These are phyloP conservation scores for Glaucidium brasilianum DNA, from an alignment of 2,113 vertebrate species.

Conservation along the genomic window DNA sequence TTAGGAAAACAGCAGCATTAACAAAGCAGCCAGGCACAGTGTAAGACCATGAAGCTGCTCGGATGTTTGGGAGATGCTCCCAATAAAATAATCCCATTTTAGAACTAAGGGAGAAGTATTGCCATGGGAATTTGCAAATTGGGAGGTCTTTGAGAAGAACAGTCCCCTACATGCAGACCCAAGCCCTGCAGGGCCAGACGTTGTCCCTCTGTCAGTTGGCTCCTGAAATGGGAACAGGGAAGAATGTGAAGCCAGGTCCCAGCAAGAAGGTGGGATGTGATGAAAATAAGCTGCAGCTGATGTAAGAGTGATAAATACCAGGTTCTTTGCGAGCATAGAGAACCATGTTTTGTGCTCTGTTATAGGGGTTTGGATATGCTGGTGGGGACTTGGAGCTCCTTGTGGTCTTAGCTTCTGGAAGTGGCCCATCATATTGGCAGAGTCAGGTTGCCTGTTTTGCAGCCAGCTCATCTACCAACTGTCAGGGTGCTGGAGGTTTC, in stretches of 20 bases:
- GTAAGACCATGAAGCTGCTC: background rate
- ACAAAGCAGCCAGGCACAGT: background rate
- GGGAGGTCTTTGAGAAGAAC: background rate
- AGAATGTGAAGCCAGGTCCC: background rate
- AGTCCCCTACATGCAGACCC: background rate
- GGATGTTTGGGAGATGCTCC: background rate
- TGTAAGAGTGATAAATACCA: background rate
- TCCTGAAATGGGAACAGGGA: background rate
- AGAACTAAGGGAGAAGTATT: background rate
- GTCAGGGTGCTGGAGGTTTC: constrained; percentile 8
- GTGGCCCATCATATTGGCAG: constrained; percentile 22
- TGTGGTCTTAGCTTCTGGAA: constrained; percentile 25
- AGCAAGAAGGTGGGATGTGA: background rate
- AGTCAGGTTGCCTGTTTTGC: background rate
- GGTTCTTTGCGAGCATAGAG: background rate
- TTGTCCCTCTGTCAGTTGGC: background rate
- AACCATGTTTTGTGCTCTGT: background rate
- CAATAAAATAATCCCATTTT: background rate
- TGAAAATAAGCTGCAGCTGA: background rate
- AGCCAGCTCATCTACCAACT: constrained; percentile 32
- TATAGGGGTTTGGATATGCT: background rate
- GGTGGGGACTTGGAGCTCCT: background rate
- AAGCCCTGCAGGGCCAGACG: background rate
- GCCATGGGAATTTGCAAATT: background rate
- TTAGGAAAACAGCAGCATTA: background rate